Percentiles rank a stretch among this genome's conserved stretches.
These are phyloP conservation scores for Poeciliopsis paucimaculata DNA, from an alignment of 2,797 vertebrate genomes.

Conservation along the genomic window DNA sequence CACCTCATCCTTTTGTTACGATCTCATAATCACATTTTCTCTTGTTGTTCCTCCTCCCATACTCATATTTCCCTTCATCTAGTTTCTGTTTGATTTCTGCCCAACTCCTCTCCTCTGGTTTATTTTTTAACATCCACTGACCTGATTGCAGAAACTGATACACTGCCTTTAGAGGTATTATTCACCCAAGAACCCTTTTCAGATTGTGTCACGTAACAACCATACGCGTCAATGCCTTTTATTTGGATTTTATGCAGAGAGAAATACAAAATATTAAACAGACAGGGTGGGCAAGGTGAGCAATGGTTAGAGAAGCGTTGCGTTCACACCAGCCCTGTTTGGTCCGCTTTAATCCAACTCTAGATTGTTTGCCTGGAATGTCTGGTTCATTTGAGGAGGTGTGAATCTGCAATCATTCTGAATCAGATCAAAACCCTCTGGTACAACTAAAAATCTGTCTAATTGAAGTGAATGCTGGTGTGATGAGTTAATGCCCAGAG, in stretches of 20 bases:
- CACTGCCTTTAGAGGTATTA: not conserved
- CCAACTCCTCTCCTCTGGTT: not conserved
- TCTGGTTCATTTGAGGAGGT: not conserved
- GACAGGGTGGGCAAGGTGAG: not conserved
- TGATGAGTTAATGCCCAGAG: too few species aligned
- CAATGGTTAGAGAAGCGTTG: not conserved
- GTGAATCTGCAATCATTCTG: not conserved
- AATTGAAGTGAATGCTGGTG: not conserved
- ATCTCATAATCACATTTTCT: not conserved
- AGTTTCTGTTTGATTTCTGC: not conserved
- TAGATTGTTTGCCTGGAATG: not conserved
- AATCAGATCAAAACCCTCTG: not conserved
- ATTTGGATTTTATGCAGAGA: not conserved
- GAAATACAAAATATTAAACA: not conserved
- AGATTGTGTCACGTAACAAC: not conserved
- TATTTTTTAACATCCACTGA: conserved; percentile 9
- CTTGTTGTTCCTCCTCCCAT: not conserved
- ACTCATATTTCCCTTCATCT: not conserved
- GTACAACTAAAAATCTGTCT: too few species aligned
- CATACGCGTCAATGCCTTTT: not conserved
- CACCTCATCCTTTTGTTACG: conserved; percentile 6
- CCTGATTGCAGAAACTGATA: conserved; percentile 6
- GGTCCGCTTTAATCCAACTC: not conserved
- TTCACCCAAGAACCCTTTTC: not conserved
- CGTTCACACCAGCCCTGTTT: not conserved